Evolutionary conservation across 1,140 invertebrate genomes (phyloP).

Genomic region (Bombus sibiricus): DNA sequence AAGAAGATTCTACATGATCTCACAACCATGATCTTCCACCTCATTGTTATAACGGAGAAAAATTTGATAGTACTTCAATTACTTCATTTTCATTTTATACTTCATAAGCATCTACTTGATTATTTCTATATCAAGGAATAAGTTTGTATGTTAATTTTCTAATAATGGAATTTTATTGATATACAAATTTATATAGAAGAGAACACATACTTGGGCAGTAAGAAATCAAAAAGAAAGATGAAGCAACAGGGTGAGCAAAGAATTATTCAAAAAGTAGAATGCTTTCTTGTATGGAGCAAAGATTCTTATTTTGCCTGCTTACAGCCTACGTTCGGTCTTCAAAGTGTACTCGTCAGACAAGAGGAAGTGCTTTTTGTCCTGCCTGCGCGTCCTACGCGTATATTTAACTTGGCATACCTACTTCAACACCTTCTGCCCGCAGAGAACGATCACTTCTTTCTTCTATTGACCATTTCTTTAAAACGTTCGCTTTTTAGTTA

Average conservation of each 20-base stretch:
- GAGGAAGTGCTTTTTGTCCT: constrained; percentile 64
- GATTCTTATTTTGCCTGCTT: constrained; percentile 48
- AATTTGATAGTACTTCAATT: neutral
- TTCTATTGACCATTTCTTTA: constrained; percentile 39
- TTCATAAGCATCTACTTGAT: neutral
- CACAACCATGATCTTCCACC: neutral
- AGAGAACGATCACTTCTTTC: constrained; percentile 36
- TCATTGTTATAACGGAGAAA: neutral
- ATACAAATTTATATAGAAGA: neutral
- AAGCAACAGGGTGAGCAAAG: neutral
- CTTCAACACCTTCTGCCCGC: constrained; percentile 64
- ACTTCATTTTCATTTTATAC: neutral
- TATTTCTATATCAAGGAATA: neutral
- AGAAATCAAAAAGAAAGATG: neutral
- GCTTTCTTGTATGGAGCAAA: constrained; percentile 32
- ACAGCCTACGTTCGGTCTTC: constrained; percentile 57
- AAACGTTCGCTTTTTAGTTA: neutral
- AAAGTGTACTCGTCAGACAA: constrained; percentile 58
- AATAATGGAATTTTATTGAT: neutral
- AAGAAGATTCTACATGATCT: constrained; percentile 18
- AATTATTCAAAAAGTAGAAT: constrained; percentile 13
- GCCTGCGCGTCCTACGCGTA: constrained; percentile 64
- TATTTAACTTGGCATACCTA: constrained; percentile 68
- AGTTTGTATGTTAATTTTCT: neutral
- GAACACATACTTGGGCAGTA: neutral